Evolutionary conservation across 2,888 invertebrate genomes (phyloP), one percentile per base, ranked within the genome.

Genomic region (Cybosia mesomella): DNA sequence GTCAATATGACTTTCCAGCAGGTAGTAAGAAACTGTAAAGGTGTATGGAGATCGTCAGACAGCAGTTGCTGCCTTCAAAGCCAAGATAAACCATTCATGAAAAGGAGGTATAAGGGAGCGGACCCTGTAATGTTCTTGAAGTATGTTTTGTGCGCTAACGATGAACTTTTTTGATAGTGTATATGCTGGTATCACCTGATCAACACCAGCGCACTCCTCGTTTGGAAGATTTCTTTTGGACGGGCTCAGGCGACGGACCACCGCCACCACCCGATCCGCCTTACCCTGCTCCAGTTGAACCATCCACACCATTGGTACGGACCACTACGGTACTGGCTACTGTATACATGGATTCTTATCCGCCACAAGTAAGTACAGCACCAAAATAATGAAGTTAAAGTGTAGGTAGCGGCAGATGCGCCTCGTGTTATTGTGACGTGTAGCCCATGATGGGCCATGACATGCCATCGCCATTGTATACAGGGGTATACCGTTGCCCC

Each of bases 221-320:
- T 58, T 91, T 98, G 68, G 98, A 98, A 83, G 98, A 98, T 88
- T 98, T 98, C 91, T 97, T 98, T 89, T 98, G 98, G 98, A 98
- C 98, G 0, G 98, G 98, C 0, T 97, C 97, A 0, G 98, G 98
- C 0, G 98, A 98, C 85, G 98, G 97, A 0, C 96, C 97, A 0
- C 95, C 96, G 11, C 95, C 95, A 0, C 96, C 91, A 83, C 95
- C 95, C 79, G 96, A 92, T 82, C 93, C 93, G 58, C 96, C 95
- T 68, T 88, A 81, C 72, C 88, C 94, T 2, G 74, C 82, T 1
- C 88, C 92, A 1, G 82, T 89, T 5, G 91, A 85, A 84, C 93
- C 94, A 0, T 83, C 92, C 10, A 91, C 91, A 10, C 93, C 96
- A 0, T 95, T 96, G 11, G 95, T 97, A 55, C 96, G 96, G 61